Evolutionary conservation across 1,140 invertebrate species (phyloP), one percentile per base, ranked within the genome.

Genomic region (Trinorchestia longiramus): DNA sequence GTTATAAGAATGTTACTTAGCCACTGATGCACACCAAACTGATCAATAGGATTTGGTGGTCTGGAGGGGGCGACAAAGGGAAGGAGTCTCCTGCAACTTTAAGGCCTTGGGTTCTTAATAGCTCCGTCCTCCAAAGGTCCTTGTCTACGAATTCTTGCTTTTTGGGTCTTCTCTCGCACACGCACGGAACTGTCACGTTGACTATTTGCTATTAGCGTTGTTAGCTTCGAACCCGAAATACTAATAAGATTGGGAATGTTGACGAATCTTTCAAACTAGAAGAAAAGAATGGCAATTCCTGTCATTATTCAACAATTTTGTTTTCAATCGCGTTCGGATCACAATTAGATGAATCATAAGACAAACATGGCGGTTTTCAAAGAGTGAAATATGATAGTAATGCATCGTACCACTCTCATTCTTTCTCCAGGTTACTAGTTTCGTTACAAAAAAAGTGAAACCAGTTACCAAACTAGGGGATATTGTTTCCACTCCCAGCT

Each of bases 21-120:
- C 92, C 92, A 45, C 43, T 94, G 92, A 44, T 94, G 92, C 92
- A 94, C 92, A 94, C 92, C 92, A 94, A 94, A 94, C 92, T 94
- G 40, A 94, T 94, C 92, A 94, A 94, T 94, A 94, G 92, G 43
- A 94, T 94, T 94, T 45, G 92, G 92, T n/a, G 40, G 92, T 8
- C 41, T 11, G 40, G 92, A 45, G 92, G 44, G 44, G 92, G 36
- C 17, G 44, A 6, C 41, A 8, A 15, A 19, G 92, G 44, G 90
- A 92, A 43, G 43, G 88, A 90, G 88, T 47, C 44, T 94, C 92
- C 19, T 47, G 92, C 92, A 94, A 45, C 92, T 94, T 94, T 94
- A 94, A 94, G 43, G 92, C 43, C 92, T 43, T 94, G 40, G 92
- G 36, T 94, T 44, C 43, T 94, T 45, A 43, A 45, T 94, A 91